Base-by-base conservation (phyloP, 1,140 invertebrate genomes). In the Intoshia linei region DNA sequence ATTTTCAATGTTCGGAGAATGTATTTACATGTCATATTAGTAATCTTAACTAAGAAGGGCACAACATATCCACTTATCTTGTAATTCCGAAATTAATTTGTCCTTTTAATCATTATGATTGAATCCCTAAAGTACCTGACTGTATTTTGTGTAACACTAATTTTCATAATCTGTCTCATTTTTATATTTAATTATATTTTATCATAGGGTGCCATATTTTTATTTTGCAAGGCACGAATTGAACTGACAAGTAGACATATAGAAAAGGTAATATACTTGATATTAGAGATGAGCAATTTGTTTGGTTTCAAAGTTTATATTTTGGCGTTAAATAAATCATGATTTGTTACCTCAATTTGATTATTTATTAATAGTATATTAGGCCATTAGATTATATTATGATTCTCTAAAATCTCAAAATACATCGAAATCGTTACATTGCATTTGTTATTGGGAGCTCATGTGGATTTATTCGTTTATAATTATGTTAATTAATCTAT, bases 381-480 rank as follows among this genome's bases (percentile, higher is more conserved):
- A 67, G 20, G 69, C 73, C 2, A 66, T 74, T 31, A 50, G 61
- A 1, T 76, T 68, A 59, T 87, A 79, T 55, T 68, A 68, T 29
- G 68, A 66, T 43, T 78, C 75, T 0, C 73, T 78, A 60, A 66
- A 71, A 33, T 73, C 72, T 11, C 77, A 84, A 49, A 55, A 68
- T 40, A 60, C 73, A 6, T 92, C 81, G 75, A 67, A 70, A 3
- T 79, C 90, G 49, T 83, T 90, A 52, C 77, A 84, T 57, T 77
- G 87, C 52, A 51, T 90, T 0, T 83, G 77, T 51, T 84, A 70
- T 52, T 92, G 81, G 83, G 81, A 92, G 55, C 59, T 87, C 18
- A 68, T 81, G 61, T 90, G 78, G 77, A 67, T 73, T 6, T 66
- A 77, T 48, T 67, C 69, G 69, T 72, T 54, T 56, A 58, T 57